Evolutionary conservation across 1,140 invertebrate genomes (phyloP).

Genomic region (Oncopodura yosiiana): DNA sequence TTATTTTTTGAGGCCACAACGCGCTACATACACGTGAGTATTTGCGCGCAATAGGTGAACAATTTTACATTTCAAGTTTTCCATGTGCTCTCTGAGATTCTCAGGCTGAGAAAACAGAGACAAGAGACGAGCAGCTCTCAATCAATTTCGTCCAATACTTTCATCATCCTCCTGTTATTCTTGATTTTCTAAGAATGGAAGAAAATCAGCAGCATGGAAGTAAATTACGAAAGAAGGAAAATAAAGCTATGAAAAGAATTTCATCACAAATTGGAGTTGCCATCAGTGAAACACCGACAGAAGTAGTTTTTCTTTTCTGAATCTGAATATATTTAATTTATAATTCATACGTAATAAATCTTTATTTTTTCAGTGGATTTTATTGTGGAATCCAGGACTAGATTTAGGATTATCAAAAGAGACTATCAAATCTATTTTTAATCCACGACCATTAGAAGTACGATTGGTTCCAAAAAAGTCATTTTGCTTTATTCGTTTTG

Average conservation of each 20-base stretch:
- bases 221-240: neutral
- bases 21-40: no score
- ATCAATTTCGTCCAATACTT: neutral
- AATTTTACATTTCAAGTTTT: no score
- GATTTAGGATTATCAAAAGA: conserved; percentile 58
- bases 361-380: conserved; percentile 44
- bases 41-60: no score
- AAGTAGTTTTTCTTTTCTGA: neutral
- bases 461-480: conserved; percentile 61
- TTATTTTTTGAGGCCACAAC: no score
- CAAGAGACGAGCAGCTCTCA: no score
- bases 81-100: no score
- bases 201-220: no score
- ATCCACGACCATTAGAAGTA: conserved; percentile 44
- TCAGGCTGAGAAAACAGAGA: no score
- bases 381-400: conserved; percentile 65
- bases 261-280: conserved; percentile 1
- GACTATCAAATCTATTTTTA: conserved; percentile 47
- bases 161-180: no score
- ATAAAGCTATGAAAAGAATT: conserved; percentile 2
- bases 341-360: neutral
- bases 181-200: no score
- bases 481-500: conserved; percentile 60
- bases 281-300: neutral
- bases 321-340: neutral